These are phyloP conservation scores for Zeus faber DNA, from an alignment of 2,113 vertebrate genomes.

Conservation along the genomic window DNA sequence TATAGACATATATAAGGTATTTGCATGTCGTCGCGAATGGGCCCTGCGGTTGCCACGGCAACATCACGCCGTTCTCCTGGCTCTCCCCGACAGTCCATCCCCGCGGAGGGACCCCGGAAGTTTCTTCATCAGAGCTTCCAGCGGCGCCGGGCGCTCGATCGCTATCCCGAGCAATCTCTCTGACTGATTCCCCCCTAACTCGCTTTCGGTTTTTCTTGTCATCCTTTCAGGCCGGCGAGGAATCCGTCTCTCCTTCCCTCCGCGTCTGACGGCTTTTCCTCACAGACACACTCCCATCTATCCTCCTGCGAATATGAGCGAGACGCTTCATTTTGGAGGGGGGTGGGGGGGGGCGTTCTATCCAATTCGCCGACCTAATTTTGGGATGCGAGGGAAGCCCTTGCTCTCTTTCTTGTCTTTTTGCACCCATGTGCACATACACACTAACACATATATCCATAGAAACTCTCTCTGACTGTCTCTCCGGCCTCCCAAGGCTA, in stretches of 20 bases:
- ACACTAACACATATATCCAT: conserved; percentile 10
- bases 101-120: conserved; percentile 25
- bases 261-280: conserved; percentile 31
- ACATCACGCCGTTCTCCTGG: too few species aligned
- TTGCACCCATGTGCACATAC: background rate
- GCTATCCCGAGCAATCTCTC: conserved; percentile 32
- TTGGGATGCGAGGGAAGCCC: conserved; percentile 52
- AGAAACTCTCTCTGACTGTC: conserved; percentile 10
- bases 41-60: too few species aligned
- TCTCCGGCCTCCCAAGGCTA: conserved; percentile 39
- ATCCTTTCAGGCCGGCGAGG: conserved; percentile 22
- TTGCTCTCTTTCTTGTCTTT: conserved; percentile 25
- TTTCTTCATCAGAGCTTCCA: conserved; percentile 40
- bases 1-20: too few species aligned
- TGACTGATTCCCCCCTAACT: conserved; percentile 30
- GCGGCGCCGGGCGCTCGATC: conserved; percentile 6
- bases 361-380: conserved; percentile 61
- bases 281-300: too few species aligned
- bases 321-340: too few species aligned
- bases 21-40: too few species aligned
- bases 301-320: conserved; percentile 43
- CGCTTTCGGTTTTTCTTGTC: conserved; percentile 23
- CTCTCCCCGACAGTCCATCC: conserved; percentile 12
- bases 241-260: conserved; percentile 1
- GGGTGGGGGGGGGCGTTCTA: too few species aligned